These are phyloP conservation scores for Microctonus aethiopoides DNA, from an alignment of 2,888 invertebrate genomes.

Conservation along the genomic window DNA sequence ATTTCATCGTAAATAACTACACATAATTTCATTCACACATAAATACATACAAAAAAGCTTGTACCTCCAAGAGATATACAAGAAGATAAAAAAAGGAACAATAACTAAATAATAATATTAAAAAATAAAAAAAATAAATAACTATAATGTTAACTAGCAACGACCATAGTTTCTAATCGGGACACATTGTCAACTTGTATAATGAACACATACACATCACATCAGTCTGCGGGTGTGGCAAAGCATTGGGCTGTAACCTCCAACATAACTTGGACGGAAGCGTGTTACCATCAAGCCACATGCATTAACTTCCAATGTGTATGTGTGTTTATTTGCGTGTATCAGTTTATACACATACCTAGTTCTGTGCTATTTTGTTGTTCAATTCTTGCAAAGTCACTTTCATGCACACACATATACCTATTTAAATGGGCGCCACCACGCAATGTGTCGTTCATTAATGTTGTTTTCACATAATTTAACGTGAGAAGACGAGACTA, in stretches of 20 bases:
- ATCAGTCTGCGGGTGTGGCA: conserved; percentile 12
- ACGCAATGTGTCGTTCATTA: conserved; percentile 47
- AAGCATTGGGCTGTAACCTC: conserved; percentile 19
- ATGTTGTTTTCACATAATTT: conserved; percentile 54
- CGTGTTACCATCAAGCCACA: conserved; percentile 2
- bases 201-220: conserved; percentile 26
- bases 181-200: conserved; percentile 8
- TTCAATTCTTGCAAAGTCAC: conserved; percentile 8
- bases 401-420: background rate
- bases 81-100: no score
- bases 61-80: no score
- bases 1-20: no score
- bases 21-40: no score
- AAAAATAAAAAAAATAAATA: background rate
- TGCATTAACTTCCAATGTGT: background rate
- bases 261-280: conserved; percentile 13
- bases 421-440: conserved; percentile 15
- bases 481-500: conserved; percentile 32
- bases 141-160: background rate
- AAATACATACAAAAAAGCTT: no score
- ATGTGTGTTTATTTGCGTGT: background rate
- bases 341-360: no score
- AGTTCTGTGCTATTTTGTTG: background rate
- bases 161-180: conserved; percentile 13
- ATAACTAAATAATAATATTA: background rate